phyloP scores from a whole-genome alignment of 1,140 invertebrate genomes.

The Lasioglossum albipes region DNA sequence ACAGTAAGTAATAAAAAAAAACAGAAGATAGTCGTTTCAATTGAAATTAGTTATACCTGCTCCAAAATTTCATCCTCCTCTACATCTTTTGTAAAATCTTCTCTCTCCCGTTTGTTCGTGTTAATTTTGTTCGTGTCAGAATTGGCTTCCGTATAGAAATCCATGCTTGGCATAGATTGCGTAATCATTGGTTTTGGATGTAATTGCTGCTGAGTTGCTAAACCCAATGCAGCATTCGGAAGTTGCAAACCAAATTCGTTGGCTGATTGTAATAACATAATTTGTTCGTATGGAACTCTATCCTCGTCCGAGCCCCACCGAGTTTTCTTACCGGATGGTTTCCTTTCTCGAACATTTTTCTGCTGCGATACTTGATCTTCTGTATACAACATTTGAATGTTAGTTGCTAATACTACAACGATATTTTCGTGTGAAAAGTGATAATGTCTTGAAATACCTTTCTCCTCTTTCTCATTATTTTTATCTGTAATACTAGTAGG shows the following conservation, averaged over 20 bases:
- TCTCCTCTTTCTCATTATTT: slow-evolving; percentile 70
- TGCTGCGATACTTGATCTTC: slow-evolving; percentile 59
- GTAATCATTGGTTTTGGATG: slow-evolving; percentile 52
- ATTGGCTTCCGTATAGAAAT: slow-evolving; percentile 73
- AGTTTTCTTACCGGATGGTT: slow-evolving; percentile 75
- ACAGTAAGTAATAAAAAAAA: neutral
- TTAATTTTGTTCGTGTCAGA: slow-evolving; percentile 70
- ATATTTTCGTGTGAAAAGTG: neutral
- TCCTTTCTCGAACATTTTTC: slow-evolving; percentile 70
- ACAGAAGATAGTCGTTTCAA: neutral
- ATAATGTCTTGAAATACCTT: slow-evolving; percentile 63
- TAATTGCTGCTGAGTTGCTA: slow-evolving; percentile 67
- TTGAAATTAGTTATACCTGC: slow-evolving; percentile 54
- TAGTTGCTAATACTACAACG: neutral
- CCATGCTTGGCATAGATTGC: slow-evolving; percentile 59
- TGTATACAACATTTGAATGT: slow-evolving; percentile 20
- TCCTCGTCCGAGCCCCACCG: slow-evolving; percentile 79
- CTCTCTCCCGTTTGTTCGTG: slow-evolving; percentile 75
- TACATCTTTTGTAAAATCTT: slow-evolving; percentile 74
- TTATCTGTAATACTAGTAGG: slow-evolving; percentile 59
- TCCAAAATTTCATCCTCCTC: slow-evolving; percentile 78
- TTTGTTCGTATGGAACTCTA: slow-evolving; percentile 77
- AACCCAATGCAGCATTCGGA: slow-evolving; percentile 71
- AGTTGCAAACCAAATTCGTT: slow-evolving; percentile 73
- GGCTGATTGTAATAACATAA: slow-evolving; percentile 76